Evolutionary conservation across 2,797 vertebrate genomes (phyloP).

Genomic region (Manis pentadactyla): DNA sequence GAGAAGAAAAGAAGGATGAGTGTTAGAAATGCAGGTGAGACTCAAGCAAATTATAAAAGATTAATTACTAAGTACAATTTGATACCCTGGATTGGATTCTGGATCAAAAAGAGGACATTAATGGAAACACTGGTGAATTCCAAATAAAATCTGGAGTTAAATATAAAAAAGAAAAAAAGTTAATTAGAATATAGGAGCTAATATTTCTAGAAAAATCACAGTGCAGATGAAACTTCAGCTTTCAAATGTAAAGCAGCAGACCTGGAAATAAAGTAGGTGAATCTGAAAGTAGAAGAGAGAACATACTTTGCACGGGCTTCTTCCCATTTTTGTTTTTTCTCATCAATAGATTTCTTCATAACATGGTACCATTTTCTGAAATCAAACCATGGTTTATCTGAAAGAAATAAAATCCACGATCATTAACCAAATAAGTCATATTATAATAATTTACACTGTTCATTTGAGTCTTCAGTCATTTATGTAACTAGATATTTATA

Average conservation of each 20-base stretch:
- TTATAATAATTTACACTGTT: neutral
- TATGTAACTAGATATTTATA: neutral
- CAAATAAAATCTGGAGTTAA: neutral
- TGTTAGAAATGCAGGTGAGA: neutral
- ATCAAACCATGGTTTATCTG: slow-evolving; percentile 85
- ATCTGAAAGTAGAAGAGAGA: neutral
- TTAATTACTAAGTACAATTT: neutral
- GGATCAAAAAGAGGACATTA: neutral
- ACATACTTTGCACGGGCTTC: slow-evolving; percentile 88
- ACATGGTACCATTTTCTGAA: slow-evolving; percentile 89
- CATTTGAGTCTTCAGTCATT: neutral
- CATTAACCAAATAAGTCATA: neutral
- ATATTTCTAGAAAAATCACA: neutral
- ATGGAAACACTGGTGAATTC: neutral
- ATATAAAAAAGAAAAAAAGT: neutral
- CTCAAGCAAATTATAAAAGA: neutral
- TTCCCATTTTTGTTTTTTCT: slow-evolving; percentile 83
- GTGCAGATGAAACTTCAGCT: neutral
- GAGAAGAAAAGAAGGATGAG: neutral
- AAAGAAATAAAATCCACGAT: slow-evolving; percentile 62
- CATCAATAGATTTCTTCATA: slow-evolving; percentile 86
- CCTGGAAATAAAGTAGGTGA: neutral
- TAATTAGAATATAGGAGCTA: neutral
- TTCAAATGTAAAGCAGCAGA: neutral
- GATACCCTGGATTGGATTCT: neutral